phyloP scores from a whole-genome alignment of 2,888 invertebrate species.

The Cerceris rybyensis region DNA sequence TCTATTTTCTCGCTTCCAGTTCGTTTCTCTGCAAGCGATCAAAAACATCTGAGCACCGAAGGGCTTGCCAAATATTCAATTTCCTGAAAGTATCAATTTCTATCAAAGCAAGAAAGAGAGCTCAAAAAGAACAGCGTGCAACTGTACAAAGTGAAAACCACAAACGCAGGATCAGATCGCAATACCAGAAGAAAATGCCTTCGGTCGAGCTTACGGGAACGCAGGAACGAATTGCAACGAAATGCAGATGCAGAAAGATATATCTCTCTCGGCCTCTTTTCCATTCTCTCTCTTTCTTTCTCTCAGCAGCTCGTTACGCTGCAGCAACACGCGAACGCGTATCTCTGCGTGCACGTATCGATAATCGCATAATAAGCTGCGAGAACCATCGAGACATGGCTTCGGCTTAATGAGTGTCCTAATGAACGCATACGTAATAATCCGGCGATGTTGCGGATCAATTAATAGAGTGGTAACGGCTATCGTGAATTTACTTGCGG shows the following conservation, averaged over 20 bases:
- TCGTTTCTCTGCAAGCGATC: no score
- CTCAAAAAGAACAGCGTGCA: no score
- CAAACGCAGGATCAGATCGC: no score
- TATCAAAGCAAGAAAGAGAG: no score
- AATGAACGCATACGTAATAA: constrained; percentile 33
- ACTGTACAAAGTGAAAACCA: no score
- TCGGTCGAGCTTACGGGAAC: background rate
- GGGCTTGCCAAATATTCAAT: no score
- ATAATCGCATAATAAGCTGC: constrained; percentile 48
- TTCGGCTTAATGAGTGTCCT: constrained; percentile 45
- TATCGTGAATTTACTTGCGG: constrained; percentile 63
- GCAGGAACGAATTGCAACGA: constrained; percentile 1
- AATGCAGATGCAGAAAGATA: background rate
- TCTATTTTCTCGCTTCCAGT: no score
- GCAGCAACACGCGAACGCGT: constrained; percentile 7
- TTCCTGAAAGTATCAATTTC: no score
- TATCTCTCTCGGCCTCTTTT: background rate
- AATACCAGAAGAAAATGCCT: background rate
- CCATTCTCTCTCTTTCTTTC: background rate
- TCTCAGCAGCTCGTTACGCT: background rate
- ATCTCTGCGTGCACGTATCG: constrained; percentile 42
- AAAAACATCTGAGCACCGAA: no score
- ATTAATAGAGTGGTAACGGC: constrained; percentile 55
- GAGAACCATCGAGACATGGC: constrained; percentile 18
- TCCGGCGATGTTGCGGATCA: constrained; percentile 44